Conservation (phyloP, 2,113 vertebrate genomes). For the Sorex fumeus region DNA sequence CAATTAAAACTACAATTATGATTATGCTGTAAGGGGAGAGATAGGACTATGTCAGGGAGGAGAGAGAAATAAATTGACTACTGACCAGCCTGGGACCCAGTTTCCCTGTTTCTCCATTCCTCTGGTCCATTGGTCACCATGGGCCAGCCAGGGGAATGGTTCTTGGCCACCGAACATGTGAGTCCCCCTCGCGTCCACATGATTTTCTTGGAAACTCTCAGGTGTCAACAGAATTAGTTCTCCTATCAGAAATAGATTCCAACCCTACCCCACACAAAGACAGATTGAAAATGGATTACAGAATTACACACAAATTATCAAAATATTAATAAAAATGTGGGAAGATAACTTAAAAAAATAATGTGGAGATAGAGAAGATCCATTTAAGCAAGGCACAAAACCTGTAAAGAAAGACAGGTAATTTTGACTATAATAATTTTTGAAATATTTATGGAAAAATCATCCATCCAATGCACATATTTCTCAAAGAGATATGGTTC, state of each 20-base stretch:
- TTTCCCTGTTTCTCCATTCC: no score
- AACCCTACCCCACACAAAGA: background rate
- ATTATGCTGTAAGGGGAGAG: no score
- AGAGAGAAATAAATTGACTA: no score
- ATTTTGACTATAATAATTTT: conserved; percentile 9
- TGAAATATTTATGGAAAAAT: background rate
- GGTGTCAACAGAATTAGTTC: background rate
- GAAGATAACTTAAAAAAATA: background rate
- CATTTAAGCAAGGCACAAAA: background rate
- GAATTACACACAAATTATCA: background rate
- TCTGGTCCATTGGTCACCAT: no score
- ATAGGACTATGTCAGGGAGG: no score
- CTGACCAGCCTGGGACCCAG: no score
- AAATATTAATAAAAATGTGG: conserved; percentile 24
- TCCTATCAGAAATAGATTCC: background rate
- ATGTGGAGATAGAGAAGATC: background rate
- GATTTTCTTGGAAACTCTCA: no score
- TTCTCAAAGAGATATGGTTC: conserved; percentile 1
- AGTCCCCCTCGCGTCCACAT: no score
- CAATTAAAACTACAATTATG: no score
- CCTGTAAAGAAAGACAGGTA: background rate
- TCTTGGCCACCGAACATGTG: no score
- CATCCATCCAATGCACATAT: background rate
- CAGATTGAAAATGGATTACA: conserved; percentile 16
- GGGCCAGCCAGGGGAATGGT: no score